phyloP scores from a whole-genome alignment of 2,888 invertebrate genomes.

The Leptinotarsa juncta region DNA sequence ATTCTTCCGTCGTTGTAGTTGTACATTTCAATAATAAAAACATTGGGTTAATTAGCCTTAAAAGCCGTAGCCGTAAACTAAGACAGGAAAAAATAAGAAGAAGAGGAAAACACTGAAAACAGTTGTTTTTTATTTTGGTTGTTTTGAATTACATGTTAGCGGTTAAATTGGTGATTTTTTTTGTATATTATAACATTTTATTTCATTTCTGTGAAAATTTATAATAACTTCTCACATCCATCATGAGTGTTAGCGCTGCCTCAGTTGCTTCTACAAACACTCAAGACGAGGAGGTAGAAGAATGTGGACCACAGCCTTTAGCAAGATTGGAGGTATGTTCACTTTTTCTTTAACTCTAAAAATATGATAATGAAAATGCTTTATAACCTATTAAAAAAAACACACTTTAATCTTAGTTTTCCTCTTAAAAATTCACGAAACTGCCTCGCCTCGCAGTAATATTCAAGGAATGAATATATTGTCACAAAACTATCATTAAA shows the following conservation, averaged over 20 bases:
- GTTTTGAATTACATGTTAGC: neutral
- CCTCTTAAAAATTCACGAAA: no score
- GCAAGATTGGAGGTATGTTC: slow-evolving; percentile 76
- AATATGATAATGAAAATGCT: no score
- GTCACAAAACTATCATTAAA: no score
- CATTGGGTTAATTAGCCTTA: neutral
- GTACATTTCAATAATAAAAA: no score
- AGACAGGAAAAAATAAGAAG: neutral
- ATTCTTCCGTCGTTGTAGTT: no score
- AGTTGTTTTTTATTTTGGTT: neutral
- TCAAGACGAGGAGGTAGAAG: slow-evolving; percentile 69
- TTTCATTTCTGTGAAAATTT: neutral
- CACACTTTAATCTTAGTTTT: no score
- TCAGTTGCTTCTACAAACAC: slow-evolving; percentile 67
- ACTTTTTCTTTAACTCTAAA: no score
- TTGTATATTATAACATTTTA: neutral
- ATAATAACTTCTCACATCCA: neutral
- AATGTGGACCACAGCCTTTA: slow-evolving; percentile 79
- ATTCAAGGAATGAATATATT: no score
- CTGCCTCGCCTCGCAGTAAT: no score
- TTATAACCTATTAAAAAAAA: no score
- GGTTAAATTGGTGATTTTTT: neutral
- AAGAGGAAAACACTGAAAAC: neutral
- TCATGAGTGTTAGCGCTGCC: slow-evolving; percentile 62
- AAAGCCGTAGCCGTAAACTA: neutral